Conservation (phyloP, 2,797 vertebrate species). For the Phylloscopus collybita region DNA sequence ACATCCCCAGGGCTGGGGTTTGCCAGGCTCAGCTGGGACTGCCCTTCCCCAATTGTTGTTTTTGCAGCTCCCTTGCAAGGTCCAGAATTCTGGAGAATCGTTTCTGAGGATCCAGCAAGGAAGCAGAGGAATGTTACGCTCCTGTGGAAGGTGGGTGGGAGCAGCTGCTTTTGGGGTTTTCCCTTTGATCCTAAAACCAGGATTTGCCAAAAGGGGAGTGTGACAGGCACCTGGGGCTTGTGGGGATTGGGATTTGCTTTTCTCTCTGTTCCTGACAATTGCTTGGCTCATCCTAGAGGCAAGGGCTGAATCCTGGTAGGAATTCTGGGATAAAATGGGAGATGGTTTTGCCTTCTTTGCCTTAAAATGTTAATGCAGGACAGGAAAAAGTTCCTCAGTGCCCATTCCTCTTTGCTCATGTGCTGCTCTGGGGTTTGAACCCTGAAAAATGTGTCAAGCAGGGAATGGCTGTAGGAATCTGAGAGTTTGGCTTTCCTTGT, state of each 20-base stretch:
- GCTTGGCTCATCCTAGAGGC: not conserved
- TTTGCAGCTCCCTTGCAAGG: constrained; percentile 86
- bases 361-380: not conserved
- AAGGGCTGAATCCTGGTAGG: not conserved
- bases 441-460: not conserved
- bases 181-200: not conserved
- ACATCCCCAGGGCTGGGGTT: not conserved
- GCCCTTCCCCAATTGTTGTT: not conserved
- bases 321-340: not conserved
- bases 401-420: not conserved
- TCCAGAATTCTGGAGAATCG: constrained; percentile 91
- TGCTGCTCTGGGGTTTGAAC: not conserved
- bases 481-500: not conserved
- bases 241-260: not conserved
- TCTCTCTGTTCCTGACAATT: not conserved
- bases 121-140: constrained; percentile 86
- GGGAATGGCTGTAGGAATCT: not conserved
- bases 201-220: not conserved
- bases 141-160: constrained; percentile 92
- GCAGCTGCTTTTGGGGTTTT: not conserved
- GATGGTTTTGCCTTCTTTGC: not conserved
- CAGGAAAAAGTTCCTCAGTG: not conserved
- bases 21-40: not conserved
- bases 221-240: not conserved
- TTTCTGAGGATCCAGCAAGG: constrained; percentile 74